Conservation (phyloP, 1,140 invertebrate species). For the Lysiphlebus fabarum region DNA sequence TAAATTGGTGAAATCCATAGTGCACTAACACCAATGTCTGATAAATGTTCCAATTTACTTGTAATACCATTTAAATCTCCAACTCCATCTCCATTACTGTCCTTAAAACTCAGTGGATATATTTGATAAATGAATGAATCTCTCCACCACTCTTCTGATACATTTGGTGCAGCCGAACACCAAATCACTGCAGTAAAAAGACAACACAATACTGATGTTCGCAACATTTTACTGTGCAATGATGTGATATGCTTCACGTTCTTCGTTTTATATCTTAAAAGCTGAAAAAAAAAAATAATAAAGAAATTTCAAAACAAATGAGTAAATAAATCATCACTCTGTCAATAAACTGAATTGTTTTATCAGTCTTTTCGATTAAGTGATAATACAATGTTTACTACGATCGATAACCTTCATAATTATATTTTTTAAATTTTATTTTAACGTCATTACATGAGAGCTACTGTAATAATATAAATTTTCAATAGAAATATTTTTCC, state of each 20-base stretch:
- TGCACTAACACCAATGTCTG: constrained; percentile 43
- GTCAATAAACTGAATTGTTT: background rate
- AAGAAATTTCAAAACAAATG: background rate
- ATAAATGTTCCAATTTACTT: constrained; percentile 30
- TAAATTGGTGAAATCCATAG: constrained; percentile 58
- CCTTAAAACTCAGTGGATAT: constrained; percentile 76
- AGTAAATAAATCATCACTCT: background rate
- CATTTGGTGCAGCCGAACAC: constrained; percentile 14
- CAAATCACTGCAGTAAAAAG: constrained; percentile 14
- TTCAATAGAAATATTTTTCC: too few species aligned
- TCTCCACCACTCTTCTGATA: constrained; percentile 66
- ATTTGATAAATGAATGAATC: constrained; percentile 73
- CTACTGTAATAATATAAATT: too few species aligned
- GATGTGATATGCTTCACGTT: background rate
- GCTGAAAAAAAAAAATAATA: constrained; percentile 18
- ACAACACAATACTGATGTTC: constrained; percentile 11
- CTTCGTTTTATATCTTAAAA: background rate
- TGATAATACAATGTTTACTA: constrained; percentile 12
- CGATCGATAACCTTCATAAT: too few species aligned
- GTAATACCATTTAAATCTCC: constrained; percentile 63
- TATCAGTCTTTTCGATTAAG: background rate
- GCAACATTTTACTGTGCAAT: constrained; percentile 4
- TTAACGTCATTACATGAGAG: too few species aligned
- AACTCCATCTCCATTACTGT: constrained; percentile 72
- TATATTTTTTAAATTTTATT: too few species aligned